Evolutionary conservation across 1,140 invertebrate genomes (phyloP), one percentile per base, ranked within the genome.

Genomic region (Ylistrum balloti): DNA sequence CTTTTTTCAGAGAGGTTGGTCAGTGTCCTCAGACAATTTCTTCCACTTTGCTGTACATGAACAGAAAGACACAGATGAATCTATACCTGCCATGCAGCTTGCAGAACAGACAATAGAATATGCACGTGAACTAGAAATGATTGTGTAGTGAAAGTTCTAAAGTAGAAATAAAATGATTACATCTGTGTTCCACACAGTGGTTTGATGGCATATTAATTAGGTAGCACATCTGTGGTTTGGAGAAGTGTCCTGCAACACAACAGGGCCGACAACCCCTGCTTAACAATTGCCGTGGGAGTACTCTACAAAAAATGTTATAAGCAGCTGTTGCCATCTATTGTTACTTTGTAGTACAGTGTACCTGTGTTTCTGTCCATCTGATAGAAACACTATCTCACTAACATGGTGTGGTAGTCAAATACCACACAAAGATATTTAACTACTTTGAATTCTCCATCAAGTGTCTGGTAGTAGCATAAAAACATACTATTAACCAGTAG

Each of bases 41-140:
- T 98, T 98, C 93, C 94, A 98, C 88, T 99, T 99, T 95, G 89
- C 91, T 41, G 56, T 74, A 74, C 97, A 98, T 92, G 98, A 98
- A 96, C 92, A 95, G 41, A 94, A 95, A 38, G 98, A 98, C 92
- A 96, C 97, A 33, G 98, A 98, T 93, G 98, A 98, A 89, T 97
- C 97, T 33, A 97, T 99, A 92, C 99, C 99, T 0, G 99, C 99
- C 33, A 95, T 96, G 87, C 98, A 99, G 95, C 97, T 99, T 22
- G 99, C 99, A 11, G 97, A 98, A 93, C 98, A 99, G 96, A 98
- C 98, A 32, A 98, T 99, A 95, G 98, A 98, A 96, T 99, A 99
- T 97, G 99, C 99, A 22, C 97, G 98, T 95, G 99, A 99, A 97
- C 97, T 99, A 88, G 99, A 99, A 97, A 99, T 99, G 98, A 99